Conservation (phyloP, 2,888 invertebrate genomes). For the Mesoligia furuncula region DNA sequence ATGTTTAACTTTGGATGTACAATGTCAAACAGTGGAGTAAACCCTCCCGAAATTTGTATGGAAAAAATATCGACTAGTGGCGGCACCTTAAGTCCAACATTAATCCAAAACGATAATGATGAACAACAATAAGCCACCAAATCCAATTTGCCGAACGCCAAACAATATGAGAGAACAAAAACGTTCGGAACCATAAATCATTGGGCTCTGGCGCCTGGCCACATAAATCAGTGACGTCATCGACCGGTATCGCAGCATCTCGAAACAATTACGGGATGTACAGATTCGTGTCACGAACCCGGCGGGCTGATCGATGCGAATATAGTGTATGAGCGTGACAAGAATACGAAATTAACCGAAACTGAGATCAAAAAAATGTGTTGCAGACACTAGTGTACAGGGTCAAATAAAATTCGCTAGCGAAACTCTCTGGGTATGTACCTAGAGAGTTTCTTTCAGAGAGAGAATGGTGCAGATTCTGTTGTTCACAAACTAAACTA, state of each 20-base stretch:
- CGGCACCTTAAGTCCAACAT: neutral
- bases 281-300: constrained; percentile 61
- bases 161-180: constrained; percentile 59
- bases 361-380: neutral
- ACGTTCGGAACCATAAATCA: constrained; percentile 59
- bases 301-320: constrained; percentile 60
- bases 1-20: too few species aligned
- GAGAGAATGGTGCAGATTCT: too few species aligned
- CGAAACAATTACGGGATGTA: constrained; percentile 63
- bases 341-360: constrained; percentile 39
- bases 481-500: too few species aligned
- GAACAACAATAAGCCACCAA: constrained; percentile 31
- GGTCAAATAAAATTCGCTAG: neutral
- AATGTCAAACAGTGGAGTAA: too few species aligned
- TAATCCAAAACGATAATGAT: constrained; percentile 33
- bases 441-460: too few species aligned
- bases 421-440: neutral
- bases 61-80: too few species aligned
- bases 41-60: too few species aligned
- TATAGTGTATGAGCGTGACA: constrained; percentile 53
- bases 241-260: constrained; percentile 58
- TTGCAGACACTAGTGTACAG: neutral
- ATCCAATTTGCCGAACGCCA: constrained; percentile 60
- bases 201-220: constrained; percentile 44
- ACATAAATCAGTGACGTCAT: constrained; percentile 67